Conservation (phyloP, 2,888 invertebrate genomes). For the Xestoiulus laeticollis region DNA sequence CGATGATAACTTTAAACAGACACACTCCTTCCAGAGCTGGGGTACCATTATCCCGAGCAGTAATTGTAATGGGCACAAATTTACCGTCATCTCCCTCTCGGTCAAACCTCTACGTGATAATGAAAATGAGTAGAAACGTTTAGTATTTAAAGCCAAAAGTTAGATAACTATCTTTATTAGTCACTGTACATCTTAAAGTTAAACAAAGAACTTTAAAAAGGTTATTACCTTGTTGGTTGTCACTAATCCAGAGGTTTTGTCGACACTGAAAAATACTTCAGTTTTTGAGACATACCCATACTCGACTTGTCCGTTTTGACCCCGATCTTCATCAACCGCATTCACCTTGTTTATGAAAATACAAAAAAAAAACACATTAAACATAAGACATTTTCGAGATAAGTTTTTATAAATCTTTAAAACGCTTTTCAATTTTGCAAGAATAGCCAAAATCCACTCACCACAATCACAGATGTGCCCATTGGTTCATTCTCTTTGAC, state of each 20-base stretch:
- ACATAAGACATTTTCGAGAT: neutral
- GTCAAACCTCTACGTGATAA: constrained; percentile 77
- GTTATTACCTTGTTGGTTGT: constrained; percentile 74
- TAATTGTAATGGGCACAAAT: constrained; percentile 82
- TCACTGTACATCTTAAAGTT: too few species aligned
- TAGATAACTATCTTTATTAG: too few species aligned
- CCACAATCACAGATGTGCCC: constrained; percentile 79
- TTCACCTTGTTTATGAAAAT: constrained; percentile 68
- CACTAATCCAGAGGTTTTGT: constrained; percentile 79
- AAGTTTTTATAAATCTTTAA: neutral
- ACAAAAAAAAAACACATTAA: neutral
- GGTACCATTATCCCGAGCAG: constrained; percentile 91
- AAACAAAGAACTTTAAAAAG: neutral
- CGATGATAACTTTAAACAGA: constrained; percentile 88
- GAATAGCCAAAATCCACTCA: constrained; percentile 62
- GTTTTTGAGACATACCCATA: constrained; percentile 84
- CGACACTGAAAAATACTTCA: constrained; percentile 78
- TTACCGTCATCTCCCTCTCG: constrained; percentile 90
- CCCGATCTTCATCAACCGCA: constrained; percentile 78
- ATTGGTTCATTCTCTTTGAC: constrained; percentile 81
- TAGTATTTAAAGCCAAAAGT: neutral
- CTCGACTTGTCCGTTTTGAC: constrained; percentile 73
- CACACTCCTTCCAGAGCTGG: constrained; percentile 92
- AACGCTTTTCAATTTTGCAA: neutral
- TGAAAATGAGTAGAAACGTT: neutral